phyloP scores from a whole-genome alignment of 2,888 invertebrate genomes.

The Lottia gigantea region DNA sequence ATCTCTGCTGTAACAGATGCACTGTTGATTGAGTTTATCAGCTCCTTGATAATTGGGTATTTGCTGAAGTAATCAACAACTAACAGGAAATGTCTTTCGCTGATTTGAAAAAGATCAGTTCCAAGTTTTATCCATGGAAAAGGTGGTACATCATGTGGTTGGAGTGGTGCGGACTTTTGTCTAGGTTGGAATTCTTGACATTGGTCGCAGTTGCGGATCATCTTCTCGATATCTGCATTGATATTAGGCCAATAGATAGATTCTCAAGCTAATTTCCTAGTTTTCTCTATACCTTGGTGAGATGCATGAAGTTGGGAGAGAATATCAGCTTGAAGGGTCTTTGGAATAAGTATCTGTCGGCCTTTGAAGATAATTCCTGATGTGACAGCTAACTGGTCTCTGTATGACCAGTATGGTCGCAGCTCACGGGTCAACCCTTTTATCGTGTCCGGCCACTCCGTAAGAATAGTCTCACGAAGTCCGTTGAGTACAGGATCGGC shows the following conservation, averaged over 20 bases:
- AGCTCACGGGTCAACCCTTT: constrained; percentile 15
- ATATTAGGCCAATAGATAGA: too few relatives aligned
- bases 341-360: constrained; percentile 23
- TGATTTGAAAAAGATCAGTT: constrained; percentile 25
- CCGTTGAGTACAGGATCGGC: constrained; percentile 20
- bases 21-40: constrained; percentile 12
- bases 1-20: constrained; percentile 5
- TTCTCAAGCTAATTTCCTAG: constrained; percentile 20
- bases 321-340: constrained; percentile 15
- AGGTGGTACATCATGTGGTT: constrained; percentile 22
- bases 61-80: constrained; percentile 22
- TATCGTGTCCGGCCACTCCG: constrained; percentile 21
- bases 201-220: background rate
- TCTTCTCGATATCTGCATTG: constrained; percentile 26
- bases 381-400: constrained; percentile 27
- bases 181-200: constrained; percentile 20
- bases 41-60: constrained; percentile 12
- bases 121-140: constrained; percentile 26
- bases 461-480: constrained; percentile 19
- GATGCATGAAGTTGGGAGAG: constrained; percentile 23
- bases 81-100: constrained; percentile 14
- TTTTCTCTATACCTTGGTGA: constrained; percentile 25
- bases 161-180: constrained; percentile 12
- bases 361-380: constrained; percentile 29
- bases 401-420: constrained; percentile 23